Evolutionary conservation across 2,888 invertebrate species (phyloP).

Genomic region (Aleiodes alternator): DNA sequence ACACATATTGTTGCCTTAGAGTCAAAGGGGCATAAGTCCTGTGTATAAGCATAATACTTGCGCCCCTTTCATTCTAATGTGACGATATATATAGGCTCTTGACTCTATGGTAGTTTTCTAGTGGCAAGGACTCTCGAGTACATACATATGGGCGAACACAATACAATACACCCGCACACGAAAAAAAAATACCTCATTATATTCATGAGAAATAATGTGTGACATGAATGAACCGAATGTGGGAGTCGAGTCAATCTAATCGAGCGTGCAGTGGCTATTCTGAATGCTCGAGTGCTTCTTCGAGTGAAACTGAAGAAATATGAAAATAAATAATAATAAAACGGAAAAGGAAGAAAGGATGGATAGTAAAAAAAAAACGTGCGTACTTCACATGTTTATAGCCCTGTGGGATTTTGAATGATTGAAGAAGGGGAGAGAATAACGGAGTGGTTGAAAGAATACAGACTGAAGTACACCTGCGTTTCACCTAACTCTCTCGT

Average conservation of each 20-base stretch:
- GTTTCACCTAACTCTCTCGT: not conserved
- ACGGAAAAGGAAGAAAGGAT: not conserved
- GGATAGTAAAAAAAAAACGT: not conserved
- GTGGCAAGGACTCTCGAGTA: constrained; percentile 47
- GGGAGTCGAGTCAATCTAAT: constrained; percentile 34
- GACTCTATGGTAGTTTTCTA: not conserved
- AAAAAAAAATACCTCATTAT: constrained; percentile 20
- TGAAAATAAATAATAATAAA: constrained; percentile 7
- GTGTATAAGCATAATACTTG: too few relatives aligned
- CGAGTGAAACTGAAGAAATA: constrained; percentile 14
- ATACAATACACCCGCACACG: constrained; percentile 16
- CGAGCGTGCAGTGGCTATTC: constrained; percentile 22
- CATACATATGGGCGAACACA: constrained; percentile 42
- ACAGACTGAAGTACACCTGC: constrained; percentile 19
- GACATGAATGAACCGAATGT: constrained; percentile 41
- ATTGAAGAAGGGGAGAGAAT: constrained; percentile 1
- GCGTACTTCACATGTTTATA: constrained; percentile 1
- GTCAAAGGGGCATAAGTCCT: too few relatives aligned
- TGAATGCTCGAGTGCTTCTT: constrained; percentile 29
- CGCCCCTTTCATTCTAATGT: too few relatives aligned
- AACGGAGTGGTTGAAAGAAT: not conserved
- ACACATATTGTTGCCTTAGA: not conserved
- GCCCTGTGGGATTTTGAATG: not conserved
- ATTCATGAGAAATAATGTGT: constrained; percentile 18
- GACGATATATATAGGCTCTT: constrained; percentile 1